Percentiles rank a stretch among this genome's conserved stretches.
Evolutionary conservation across 2,797 vertebrate genomes (phyloP).

Genomic region (Buphagus erythrorhynchus): DNA sequence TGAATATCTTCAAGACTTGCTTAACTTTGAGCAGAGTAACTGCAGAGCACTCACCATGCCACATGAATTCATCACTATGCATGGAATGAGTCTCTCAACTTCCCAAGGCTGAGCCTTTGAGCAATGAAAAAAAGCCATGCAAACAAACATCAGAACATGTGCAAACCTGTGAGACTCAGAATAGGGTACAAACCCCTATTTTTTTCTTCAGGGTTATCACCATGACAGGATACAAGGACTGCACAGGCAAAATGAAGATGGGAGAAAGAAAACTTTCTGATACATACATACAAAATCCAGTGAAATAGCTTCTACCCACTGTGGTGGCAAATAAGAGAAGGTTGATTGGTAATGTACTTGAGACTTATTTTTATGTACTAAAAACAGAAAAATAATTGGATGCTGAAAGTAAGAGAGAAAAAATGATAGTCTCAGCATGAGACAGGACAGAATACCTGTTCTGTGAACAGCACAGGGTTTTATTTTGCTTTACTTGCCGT

Average conservation of each 20-base stretch:
- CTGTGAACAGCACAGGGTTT: background rate
- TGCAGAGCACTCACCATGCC: background rate
- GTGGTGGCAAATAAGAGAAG: background rate
- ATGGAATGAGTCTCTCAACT: background rate
- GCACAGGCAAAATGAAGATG: background rate
- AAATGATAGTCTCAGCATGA: background rate
- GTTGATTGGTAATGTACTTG: background rate
- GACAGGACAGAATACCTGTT: background rate
- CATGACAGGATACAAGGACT: background rate
- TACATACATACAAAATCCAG: background rate
- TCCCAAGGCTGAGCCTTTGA: background rate
- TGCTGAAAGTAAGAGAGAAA: background rate
- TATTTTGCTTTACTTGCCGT: background rate
- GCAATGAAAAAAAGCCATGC: background rate
- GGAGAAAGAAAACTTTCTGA: background rate
- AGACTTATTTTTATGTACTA: background rate
- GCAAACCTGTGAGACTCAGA: background rate
- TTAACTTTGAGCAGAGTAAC: background rate
- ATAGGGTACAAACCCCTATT: background rate
- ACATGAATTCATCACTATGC: background rate
- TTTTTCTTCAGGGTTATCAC: background rate
- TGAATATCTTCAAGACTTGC: background rate
- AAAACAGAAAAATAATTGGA: background rate
- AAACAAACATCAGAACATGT: background rate
- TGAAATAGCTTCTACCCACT: background rate